Conservation (phyloP, 2,797 vertebrate species). For the Halcyon smyrnensis region DNA sequence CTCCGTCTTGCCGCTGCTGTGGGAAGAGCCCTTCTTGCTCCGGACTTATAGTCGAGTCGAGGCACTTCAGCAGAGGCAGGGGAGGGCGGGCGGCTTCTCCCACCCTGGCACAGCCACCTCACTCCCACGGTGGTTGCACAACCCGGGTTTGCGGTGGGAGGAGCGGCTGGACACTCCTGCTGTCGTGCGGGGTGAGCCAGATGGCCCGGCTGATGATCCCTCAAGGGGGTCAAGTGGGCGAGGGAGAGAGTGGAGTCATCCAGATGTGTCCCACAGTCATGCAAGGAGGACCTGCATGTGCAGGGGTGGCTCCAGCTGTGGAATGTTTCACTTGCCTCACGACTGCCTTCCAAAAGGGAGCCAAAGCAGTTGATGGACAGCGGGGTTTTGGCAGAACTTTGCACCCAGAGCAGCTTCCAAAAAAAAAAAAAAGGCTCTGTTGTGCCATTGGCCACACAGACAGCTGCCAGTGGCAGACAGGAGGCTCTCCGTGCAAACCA, state of each 20-base stretch:
- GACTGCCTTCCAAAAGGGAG: background rate
- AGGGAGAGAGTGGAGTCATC: background rate
- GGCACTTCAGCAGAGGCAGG: rapidly evolving
- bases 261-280: rapidly evolving
- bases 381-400: background rate
- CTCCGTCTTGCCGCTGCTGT: rapidly evolving
- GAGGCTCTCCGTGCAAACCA: background rate
- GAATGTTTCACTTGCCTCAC: background rate
- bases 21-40: background rate
- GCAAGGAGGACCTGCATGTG: rapidly evolving
- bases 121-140: background rate
- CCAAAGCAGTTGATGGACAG: background rate
- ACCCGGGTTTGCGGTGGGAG: background rate
- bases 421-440: background rate
- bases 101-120: rapidly evolving
- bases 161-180: background rate
- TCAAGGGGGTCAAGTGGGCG: rapidly evolving
- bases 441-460: rapidly evolving
- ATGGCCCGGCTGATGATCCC: background rate
- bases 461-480: background rate
- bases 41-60: rapidly evolving
- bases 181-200: rapidly evolving
- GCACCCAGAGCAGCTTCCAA: background rate
- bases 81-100: background rate
- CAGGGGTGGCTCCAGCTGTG: background rate